Conservation (phyloP, 2,113 vertebrate genomes). For the Crotalus tigris region DNA sequence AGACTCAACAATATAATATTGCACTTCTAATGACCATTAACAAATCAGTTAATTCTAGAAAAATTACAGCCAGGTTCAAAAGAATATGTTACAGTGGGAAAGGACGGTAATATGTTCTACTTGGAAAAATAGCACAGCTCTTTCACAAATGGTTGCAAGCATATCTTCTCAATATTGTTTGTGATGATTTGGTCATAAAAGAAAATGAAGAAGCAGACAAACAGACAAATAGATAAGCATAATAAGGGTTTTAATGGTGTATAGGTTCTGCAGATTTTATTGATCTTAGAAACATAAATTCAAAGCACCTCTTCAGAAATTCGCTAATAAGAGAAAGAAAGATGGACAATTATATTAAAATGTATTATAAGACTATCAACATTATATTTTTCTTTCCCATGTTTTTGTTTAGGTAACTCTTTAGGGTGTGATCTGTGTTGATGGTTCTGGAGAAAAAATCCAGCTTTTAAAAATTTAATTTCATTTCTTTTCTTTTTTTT, state of each 20-base stretch:
- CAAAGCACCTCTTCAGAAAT: conserved; percentile 2
- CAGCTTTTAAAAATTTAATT: conserved; percentile 74
- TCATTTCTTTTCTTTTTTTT: conserved; percentile 61
- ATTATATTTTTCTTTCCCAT: conserved; percentile 65
- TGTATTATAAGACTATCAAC: conserved; percentile 49
- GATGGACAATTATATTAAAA: conserved; percentile 54
- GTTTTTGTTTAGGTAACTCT: conserved; percentile 72
- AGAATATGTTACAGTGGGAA: not conserved
- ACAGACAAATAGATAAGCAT: too few species aligned
- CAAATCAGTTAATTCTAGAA: not conserved
- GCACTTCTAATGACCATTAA: not conserved
- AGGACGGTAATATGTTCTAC: not conserved
- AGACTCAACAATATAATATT: not conserved
- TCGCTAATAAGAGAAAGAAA: not conserved
- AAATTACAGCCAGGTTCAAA: not conserved
- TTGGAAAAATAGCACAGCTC: not conserved
- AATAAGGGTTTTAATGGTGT: not conserved
- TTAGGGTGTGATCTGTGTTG: conserved; percentile 75
- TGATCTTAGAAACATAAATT: conserved; percentile 2
- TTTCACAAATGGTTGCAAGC: not conserved
- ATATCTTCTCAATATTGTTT: not conserved
- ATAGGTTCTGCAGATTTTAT: conserved; percentile 37
- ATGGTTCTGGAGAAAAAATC: conserved; percentile 70
- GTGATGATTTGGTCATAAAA: not conserved
- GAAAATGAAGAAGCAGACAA: conserved; percentile 30